Evolutionary conservation across 2,113 vertebrate genomes (phyloP).

Genomic region (Rhea pennata): DNA sequence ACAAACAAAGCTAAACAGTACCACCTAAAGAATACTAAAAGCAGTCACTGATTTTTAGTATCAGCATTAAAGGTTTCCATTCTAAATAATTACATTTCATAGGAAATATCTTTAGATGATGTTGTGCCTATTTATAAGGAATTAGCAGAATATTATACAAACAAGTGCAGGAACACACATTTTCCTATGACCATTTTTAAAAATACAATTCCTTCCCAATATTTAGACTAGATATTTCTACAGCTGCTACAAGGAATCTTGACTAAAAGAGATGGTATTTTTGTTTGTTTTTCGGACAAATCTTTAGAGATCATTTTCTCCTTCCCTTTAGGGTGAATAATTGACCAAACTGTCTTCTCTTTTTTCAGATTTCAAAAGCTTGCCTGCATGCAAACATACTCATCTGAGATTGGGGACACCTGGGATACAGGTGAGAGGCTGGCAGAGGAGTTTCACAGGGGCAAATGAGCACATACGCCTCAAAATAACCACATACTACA

Average conservation of each 20-base stretch:
- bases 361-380: neutral
- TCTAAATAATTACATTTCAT: slow-evolving; percentile 61
- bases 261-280: neutral
- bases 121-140: slow-evolving; percentile 53
- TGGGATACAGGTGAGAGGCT: neutral
- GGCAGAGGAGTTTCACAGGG: neutral
- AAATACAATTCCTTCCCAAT: neutral
- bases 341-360: neutral
- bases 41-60: slow-evolving; percentile 67
- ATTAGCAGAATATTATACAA: slow-evolving; percentile 66
- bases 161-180: slow-evolving; percentile 36
- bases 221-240: neutral
- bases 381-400: neutral
- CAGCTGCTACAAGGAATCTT: neutral
- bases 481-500: neutral
- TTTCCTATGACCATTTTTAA: slow-evolving; percentile 8
- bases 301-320: neutral
- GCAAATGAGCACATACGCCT: neutral
- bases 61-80: slow-evolving; percentile 44
- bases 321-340: neutral
- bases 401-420: neutral
- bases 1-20: slow-evolving; percentile 38
- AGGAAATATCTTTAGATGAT: slow-evolving; percentile 48
- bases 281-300: neutral
- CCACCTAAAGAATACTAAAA: slow-evolving; percentile 45